Evolutionary conservation across 2,888 invertebrate species (phyloP).

Genomic region (Caenorhabditis zanzibari): DNA sequence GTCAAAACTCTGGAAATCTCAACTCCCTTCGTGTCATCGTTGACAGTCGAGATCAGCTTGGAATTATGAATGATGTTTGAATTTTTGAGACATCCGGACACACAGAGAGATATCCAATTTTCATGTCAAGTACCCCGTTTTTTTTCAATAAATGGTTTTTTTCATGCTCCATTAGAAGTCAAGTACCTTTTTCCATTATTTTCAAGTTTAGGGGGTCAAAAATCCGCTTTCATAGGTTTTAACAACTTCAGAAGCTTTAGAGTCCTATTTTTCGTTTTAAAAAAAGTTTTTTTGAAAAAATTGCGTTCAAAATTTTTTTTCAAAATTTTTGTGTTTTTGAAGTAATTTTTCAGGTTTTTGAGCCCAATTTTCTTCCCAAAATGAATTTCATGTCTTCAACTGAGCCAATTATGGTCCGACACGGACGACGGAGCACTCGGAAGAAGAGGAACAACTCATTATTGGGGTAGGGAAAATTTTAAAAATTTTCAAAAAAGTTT

Average conservation of each 20-base stretch:
- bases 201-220: no score
- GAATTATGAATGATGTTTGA: background rate
- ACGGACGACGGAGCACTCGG: constrained; percentile 19
- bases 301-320: no score
- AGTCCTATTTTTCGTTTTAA: background rate
- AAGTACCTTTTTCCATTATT: background rate
- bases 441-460: constrained; percentile 50
- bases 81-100: no score
- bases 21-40: constrained; percentile 1
- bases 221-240: background rate
- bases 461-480: constrained; percentile 32
- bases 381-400: constrained; percentile 34
- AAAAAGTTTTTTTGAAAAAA: no score
- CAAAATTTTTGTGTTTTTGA: no score
- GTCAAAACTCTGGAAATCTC: background rate
- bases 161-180: background rate
- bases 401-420: constrained; percentile 37
- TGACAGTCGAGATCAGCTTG: constrained; percentile 1
- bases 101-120: background rate
- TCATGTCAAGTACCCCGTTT: background rate
- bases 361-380: background rate
- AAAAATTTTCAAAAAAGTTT: no score
- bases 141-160: background rate
- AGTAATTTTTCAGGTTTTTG: background rate
- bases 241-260: background rate